phyloP scores from a whole-genome alignment of 1,140 invertebrate genomes.

The Diabrotica undecimpunctata region DNA sequence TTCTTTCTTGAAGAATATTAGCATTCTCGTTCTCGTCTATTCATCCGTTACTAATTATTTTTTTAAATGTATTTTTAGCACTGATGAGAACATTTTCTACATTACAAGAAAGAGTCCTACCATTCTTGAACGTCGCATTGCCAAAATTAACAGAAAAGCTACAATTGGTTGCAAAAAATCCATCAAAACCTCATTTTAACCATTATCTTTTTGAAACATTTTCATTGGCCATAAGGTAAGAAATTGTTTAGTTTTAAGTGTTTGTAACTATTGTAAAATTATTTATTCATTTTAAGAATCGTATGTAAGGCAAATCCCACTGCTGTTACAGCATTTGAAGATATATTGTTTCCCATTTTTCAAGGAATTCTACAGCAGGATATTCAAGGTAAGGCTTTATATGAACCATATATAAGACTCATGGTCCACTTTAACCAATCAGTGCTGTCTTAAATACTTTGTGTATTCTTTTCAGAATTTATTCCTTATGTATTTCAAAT shows the following conservation, averaged over 20 bases:
- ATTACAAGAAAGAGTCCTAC: conserved; percentile 77
- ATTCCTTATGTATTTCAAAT: conserved; percentile 98
- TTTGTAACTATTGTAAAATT: conserved; percentile 14
- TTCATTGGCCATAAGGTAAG: conserved; percentile 76
- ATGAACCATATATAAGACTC: background rate
- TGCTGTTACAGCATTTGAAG: conserved; percentile 86
- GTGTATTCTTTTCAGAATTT: conserved; percentile 67
- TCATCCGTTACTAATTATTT: too few species aligned
- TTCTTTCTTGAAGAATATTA: too few species aligned
- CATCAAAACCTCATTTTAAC: conserved; percentile 94
- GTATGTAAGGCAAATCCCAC: conserved; percentile 76
- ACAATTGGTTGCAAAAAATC: conserved; percentile 84
- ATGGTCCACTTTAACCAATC: too few species aligned
- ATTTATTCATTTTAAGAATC: conserved; percentile 55
- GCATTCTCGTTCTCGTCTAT: too few species aligned
- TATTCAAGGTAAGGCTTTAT: conserved; percentile 63
- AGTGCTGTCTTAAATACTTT: too few species aligned
- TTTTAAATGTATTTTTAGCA: conserved; percentile 51
- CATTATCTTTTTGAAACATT: conserved; percentile 96
- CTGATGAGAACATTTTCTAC: conserved; percentile 84
- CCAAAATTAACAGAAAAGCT: conserved; percentile 84
- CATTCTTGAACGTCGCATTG: conserved; percentile 73
- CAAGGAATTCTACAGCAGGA: conserved; percentile 91
- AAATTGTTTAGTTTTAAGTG: conserved; percentile 11
- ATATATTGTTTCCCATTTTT: conserved; percentile 87